These are phyloP conservation scores for Mormyrus lacerda DNA, from an alignment of 2,113 vertebrate genomes.

Conservation along the genomic window DNA sequence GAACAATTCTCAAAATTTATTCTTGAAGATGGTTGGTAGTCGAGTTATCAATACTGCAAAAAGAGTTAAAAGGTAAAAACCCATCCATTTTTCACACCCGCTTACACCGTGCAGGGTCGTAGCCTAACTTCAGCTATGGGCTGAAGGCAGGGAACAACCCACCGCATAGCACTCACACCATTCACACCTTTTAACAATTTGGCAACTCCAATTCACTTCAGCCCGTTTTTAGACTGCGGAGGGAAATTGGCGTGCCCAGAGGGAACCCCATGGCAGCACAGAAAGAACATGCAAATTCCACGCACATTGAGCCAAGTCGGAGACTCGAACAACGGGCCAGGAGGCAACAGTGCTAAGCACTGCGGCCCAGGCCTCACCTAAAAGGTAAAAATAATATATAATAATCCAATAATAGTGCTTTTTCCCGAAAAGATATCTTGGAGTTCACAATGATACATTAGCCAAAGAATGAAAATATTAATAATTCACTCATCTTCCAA, in stretches of 20 bases:
- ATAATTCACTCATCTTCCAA: not conserved
- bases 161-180: not conserved
- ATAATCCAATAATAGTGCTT: not conserved
- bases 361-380: not conserved
- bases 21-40: not conserved
- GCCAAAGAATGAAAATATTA: not conserved
- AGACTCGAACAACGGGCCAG: not conserved
- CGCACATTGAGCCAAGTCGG: not conserved
- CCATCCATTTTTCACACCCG: not conserved
- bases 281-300: not conserved
- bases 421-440: not conserved
- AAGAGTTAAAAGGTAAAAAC: not conserved
- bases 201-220: not conserved
- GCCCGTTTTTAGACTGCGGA: not conserved
- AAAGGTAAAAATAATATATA: not conserved
- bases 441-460: not conserved
- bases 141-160: not conserved
- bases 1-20: not conserved
- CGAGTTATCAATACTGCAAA: not conserved
- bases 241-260: not conserved
- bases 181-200: not conserved
- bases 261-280: not conserved
- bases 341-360: not conserved
- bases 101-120: not conserved
- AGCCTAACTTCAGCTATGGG: not conserved